These are phyloP conservation scores for Plutomurus gul DNA, from an alignment of 1,140 invertebrate species.

Conservation along the genomic window DNA sequence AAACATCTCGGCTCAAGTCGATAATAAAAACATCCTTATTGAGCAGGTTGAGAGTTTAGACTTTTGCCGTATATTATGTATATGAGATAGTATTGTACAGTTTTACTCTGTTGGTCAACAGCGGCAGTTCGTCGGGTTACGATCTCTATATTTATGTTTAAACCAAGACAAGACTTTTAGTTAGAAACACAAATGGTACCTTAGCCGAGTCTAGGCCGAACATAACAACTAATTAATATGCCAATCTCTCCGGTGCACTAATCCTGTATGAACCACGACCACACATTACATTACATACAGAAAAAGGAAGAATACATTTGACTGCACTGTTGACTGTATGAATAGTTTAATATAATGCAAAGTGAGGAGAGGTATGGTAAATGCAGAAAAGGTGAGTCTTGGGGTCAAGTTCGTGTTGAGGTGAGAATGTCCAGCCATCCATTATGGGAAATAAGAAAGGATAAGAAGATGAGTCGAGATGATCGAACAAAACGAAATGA, in stretches of 20 bases:
- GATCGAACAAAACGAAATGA: constrained; percentile 12
- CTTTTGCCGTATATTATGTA: too few relatives aligned
- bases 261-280: background rate
- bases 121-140: too few relatives aligned
- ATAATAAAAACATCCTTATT: too few relatives aligned
- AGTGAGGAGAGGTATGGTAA: constrained; percentile 9
- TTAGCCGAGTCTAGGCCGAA: too few relatives aligned
- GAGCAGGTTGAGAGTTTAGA: too few relatives aligned
- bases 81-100: too few relatives aligned
- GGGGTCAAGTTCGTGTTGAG: constrained; percentile 39
- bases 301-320: background rate
- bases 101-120: too few relatives aligned
- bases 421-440: constrained; percentile 40
- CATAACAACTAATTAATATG: too few relatives aligned
- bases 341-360: constrained; percentile 21
- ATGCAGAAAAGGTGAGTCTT: constrained; percentile 32
- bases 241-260: too few relatives aligned
- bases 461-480: background rate
- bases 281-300: background rate
- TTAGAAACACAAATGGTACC: too few relatives aligned
- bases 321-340: constrained; percentile 23
- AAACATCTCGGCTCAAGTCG: background rate
- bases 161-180: too few relatives aligned
- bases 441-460: constrained; percentile 15
- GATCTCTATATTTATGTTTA: too few relatives aligned